These are phyloP conservation scores for Neodiprion fabricii DNA, from an alignment of 1,140 invertebrate species.

Conservation along the genomic window DNA sequence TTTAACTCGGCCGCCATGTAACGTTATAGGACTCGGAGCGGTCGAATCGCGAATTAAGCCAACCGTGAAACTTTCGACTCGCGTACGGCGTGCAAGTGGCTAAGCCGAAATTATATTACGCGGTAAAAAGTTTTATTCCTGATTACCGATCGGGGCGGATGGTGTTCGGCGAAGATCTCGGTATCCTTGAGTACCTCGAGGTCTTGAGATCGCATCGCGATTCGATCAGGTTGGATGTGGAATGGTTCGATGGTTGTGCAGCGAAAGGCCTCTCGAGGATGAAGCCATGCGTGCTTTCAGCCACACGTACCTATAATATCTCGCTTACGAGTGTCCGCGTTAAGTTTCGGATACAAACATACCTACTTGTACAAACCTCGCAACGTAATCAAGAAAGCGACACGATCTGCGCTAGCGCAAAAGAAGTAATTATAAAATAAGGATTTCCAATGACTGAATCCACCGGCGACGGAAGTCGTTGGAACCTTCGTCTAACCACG, in stretches of 20 bases:
- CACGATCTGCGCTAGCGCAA: background rate
- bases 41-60: background rate
- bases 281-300: background rate
- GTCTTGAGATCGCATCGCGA: background rate
- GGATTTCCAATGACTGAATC: slow-evolving; percentile 7
- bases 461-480: background rate
- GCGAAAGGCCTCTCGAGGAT: background rate
- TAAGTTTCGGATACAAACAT: too few species aligned
- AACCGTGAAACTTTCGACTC: slow-evolving; percentile 1
- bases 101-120: background rate
- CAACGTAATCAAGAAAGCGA: background rate
- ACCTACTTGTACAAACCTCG: too few species aligned
- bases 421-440: background rate
- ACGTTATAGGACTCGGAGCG: too few species aligned
- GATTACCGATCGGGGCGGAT: background rate
- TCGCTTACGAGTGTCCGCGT: too few species aligned
- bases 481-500: background rate
- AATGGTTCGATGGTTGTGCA: background rate
- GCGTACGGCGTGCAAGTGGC: background rate
- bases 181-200: background rate
- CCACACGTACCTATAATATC: background rate
- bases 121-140: background rate
- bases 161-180: background rate
- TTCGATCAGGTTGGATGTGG: background rate
- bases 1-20: background rate